A percentile compares a stretch with the other conserved stretches of the same genome.
phyloP scores from a whole-genome alignment of 2,797 vertebrate genomes.

The Delichon dasypus region DNA sequence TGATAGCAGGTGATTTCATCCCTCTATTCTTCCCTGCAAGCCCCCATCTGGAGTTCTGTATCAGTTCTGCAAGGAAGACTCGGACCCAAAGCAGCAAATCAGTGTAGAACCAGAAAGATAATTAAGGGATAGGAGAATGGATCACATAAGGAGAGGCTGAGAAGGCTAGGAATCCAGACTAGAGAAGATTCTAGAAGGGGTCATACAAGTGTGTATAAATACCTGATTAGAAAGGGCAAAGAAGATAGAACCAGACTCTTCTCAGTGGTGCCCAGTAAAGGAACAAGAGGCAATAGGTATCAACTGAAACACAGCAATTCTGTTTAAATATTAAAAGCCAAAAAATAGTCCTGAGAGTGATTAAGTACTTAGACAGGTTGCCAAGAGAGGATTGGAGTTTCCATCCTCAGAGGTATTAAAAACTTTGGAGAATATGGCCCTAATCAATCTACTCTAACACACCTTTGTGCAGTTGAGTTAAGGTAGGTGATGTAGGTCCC shows the following conservation, averaged over 20 bases:
- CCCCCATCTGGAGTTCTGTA: background rate
- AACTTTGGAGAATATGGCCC: background rate
- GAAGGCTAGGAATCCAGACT: background rate
- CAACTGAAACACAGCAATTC: background rate
- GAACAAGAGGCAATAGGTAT: fast-evolving
- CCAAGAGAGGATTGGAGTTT: background rate
- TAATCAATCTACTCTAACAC: background rate
- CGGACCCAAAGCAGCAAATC: background rate
- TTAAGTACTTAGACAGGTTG: background rate
- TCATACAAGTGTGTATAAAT: background rate
- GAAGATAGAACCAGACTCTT: background rate
- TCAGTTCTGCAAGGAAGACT: background rate
- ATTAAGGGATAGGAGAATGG: background rate
- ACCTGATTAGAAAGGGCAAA: background rate
- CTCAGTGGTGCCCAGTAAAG: background rate
- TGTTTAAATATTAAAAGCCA: background rate
- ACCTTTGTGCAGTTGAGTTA: background rate
- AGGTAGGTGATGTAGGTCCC: background rate
- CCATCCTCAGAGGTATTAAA: background rate
- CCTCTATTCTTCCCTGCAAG: background rate
- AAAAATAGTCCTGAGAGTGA: background rate
- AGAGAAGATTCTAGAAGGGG: background rate
- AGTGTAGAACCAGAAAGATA: background rate
- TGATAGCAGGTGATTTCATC: background rate
- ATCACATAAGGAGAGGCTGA: background rate